Percentiles rank a stretch among this genome's conserved stretches.
Evolutionary conservation across 2,113 vertebrate genomes (phyloP).

Genomic region (Triplophysa tibetana): DNA sequence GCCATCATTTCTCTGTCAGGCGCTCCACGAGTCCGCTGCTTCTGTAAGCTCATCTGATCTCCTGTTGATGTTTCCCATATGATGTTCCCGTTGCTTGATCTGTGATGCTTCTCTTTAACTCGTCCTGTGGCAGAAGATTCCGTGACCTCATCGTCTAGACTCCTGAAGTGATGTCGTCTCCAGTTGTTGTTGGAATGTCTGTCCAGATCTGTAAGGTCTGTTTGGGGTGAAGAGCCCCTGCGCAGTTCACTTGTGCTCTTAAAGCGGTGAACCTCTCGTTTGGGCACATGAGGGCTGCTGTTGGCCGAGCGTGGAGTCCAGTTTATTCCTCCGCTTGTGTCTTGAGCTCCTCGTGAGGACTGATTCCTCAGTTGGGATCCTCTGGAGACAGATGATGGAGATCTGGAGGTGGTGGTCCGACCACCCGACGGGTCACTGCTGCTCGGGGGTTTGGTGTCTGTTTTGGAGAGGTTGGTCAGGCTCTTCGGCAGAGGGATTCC

Average conservation of each 20-base stretch:
- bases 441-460: conserved; percentile 59
- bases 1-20: conserved; percentile 33
- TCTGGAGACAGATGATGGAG: conserved; percentile 46
- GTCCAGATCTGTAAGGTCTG: conserved; percentile 59
- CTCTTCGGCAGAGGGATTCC: conserved; percentile 63
- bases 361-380: conserved; percentile 61
- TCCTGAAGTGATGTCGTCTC: conserved; percentile 61
- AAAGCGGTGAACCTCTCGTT: conserved; percentile 59
- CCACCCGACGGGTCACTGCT: conserved; percentile 38
- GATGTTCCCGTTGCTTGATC: conserved; percentile 68
- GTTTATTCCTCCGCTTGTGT: conserved; percentile 13
- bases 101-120: conserved; percentile 46
- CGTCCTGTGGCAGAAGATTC: conserved; percentile 23
- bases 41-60: conserved; percentile 2
- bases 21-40: conserved; percentile 38
- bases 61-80: conserved; percentile 32
- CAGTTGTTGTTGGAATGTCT: conserved; percentile 72
- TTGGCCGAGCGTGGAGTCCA: conserved; percentile 66
- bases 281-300: conserved; percentile 71
- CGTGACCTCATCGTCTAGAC: conserved; percentile 60
- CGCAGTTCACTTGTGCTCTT: conserved; percentile 69
- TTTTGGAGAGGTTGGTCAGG: conserved; percentile 59
- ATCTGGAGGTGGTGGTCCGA: conserved; percentile 41
- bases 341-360: conserved; percentile 55
- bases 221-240: conserved; percentile 57